Percentiles rank a stretch among this genome's conserved stretches.
Evolutionary conservation across 1,140 invertebrate genomes (phyloP).

Genomic region (Thalassaphorura encarpata): DNA sequence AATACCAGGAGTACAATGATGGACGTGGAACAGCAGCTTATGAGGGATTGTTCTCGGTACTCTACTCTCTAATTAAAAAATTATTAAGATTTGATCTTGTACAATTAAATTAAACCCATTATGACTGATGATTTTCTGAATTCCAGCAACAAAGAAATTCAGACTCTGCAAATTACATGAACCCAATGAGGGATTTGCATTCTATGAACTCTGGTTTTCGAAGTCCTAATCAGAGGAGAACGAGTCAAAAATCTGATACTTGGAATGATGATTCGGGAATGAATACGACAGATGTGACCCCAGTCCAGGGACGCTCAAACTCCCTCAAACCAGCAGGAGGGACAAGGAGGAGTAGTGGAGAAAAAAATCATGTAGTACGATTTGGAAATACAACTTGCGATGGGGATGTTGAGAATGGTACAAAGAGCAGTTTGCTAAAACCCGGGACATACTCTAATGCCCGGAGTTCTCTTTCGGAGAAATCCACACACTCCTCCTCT

Average conservation of each 20-base stretch:
- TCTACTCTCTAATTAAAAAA: neutral
- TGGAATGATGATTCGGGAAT: neutral
- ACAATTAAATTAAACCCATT: too few species aligned
- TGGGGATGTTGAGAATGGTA: too few species aligned
- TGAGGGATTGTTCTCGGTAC: slow-evolving; percentile 35
- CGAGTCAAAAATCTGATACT: neutral
- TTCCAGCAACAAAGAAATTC: too few species aligned
- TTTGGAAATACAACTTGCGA: too few species aligned
- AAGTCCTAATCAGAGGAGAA: too few species aligned
- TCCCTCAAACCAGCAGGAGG: too few species aligned
- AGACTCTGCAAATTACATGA: neutral
- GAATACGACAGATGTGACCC: neutral
- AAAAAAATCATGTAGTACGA: too few species aligned
- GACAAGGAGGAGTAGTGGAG: too few species aligned
- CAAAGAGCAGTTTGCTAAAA: neutral
- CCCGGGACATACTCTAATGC: neutral
- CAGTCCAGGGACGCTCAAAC: neutral
- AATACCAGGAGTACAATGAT: slow-evolving; percentile 64
- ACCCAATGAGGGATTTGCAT: too few species aligned
- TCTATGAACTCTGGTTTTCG: too few species aligned
- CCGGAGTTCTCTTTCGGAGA: too few species aligned
- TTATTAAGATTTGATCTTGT: too few species aligned
- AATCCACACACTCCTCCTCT: neutral
- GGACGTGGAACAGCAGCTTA: slow-evolving; percentile 58
- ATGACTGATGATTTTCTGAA: neutral